Base-by-base conservation (phyloP, 2,797 vertebrate species). In the Borostomias antarcticus region DNA sequence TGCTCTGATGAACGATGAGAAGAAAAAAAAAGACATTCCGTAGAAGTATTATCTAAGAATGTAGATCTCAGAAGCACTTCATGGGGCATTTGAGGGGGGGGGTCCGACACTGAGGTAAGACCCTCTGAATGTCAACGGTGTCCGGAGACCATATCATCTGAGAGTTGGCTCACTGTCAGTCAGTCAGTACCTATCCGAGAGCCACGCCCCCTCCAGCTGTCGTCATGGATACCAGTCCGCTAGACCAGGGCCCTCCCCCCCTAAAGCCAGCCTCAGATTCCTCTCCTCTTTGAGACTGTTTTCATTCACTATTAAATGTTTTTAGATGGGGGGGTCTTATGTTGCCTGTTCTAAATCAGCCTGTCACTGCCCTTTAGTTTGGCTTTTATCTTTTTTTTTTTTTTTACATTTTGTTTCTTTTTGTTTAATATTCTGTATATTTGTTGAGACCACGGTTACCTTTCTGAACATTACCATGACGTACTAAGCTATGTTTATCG, bases 31-130 rank as follows among this genome's bases (percentile, higher is more conserved):
- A 72, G 70, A 81, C 75, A 86, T 92, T 88, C 78, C 84, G 69
- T 85, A 83, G 84, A 82, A 89, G 81, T 91, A 83, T 91, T 90
- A 88, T 87, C 79, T 83, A 90, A 89, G 86, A 91, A 91, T 91
- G 89, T 93, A 90, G 82, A 90, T 92, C 81, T 90, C 82, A 83
- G 76, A 93, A 94, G 93, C 92, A 93, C 93, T 94, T 94, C 88
- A 80, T 74, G 76, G 78, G 84, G 89, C 71, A 76, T 79, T 64
- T 11, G 69, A 73, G 77, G 76, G 76, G 84, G 37, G 23, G 43
- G 29, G 19, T 70, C 76, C 60, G 73, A 60, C 63, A 26, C 29
- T 5, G 35, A 35, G 43, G 50, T 52, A 35, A 40, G 19, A 26
- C 68, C 62, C 70, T 74, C 69, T 82, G 62, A 66, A 72, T 87